Evolutionary conservation across 2,113 vertebrate species (phyloP).

Genomic region (Cinclus cinclus): DNA sequence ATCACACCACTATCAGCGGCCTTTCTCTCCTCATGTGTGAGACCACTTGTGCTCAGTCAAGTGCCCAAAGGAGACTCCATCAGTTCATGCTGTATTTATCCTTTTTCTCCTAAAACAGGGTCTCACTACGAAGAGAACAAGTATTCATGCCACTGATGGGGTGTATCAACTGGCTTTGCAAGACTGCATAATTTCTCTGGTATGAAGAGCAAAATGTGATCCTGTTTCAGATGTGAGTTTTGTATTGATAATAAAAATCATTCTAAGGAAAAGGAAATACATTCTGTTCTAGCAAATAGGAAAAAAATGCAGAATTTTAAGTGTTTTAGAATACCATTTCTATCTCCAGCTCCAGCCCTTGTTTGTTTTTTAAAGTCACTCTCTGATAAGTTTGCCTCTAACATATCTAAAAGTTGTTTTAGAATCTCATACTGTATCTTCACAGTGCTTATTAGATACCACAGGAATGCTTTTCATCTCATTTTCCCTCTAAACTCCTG

Average conservation of each 20-base stretch:
- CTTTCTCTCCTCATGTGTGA: constrained; percentile 28
- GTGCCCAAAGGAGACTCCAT: constrained; percentile 43
- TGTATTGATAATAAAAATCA: background rate
- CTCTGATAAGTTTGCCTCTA: constrained; percentile 10
- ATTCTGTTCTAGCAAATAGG: background rate
- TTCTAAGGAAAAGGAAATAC: background rate
- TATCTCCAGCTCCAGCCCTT: background rate
- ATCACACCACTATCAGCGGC: constrained; percentile 43
- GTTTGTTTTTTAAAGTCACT: constrained; percentile 20
- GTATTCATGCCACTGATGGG: background rate
- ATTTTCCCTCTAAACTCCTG: background rate
- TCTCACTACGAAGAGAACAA: constrained; percentile 52
- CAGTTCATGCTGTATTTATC: constrained; percentile 46
- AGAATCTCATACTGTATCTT: constrained; percentile 16
- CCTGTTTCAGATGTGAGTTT: background rate
- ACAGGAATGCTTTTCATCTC: constrained; percentile 59
- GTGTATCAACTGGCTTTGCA: background rate
- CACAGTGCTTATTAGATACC: constrained; percentile 10
- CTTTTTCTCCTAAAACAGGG: constrained; percentile 61
- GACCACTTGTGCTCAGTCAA: constrained; percentile 45
- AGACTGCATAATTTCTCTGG: background rate
- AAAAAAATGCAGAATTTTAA: background rate
- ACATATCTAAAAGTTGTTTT: background rate
- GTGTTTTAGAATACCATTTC: background rate
- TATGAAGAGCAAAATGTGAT: background rate